Percentiles rank a stretch among this genome's conserved stretches.
phyloP scores from a whole-genome alignment of 2,113 vertebrate genomes.

The Lepus timidus region DNA sequence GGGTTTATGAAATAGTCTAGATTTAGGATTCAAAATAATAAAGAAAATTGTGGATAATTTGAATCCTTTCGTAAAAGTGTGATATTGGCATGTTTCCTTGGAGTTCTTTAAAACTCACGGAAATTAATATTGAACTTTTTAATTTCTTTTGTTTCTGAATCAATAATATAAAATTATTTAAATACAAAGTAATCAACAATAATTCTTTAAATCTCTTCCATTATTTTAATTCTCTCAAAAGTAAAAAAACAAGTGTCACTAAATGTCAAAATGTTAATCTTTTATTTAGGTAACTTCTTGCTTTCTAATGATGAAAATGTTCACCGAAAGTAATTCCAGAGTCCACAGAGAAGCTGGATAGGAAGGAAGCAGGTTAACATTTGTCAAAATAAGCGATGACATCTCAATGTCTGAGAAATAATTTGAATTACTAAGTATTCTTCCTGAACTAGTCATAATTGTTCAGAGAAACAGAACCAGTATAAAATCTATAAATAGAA shows the following conservation, averaged over 20 bases:
- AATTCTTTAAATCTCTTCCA: background rate
- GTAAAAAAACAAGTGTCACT: background rate
- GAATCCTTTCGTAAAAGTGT: background rate
- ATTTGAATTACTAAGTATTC: background rate
- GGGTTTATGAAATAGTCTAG: background rate
- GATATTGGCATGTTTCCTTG: background rate
- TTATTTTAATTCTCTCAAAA: slow-evolving; percentile 36
- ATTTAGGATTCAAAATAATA: background rate
- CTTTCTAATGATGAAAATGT: background rate
- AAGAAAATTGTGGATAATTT: background rate
- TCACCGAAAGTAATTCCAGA: background rate
- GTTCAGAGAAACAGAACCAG: background rate
- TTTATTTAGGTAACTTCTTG: slow-evolving; percentile 30
- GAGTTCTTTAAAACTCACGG: background rate
- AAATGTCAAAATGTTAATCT: background rate
- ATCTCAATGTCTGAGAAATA: background rate
- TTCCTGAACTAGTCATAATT: background rate
- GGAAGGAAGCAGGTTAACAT: background rate
- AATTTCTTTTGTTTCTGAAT: background rate
- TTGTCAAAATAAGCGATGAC: background rate
- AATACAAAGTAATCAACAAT: slow-evolving; percentile 1
- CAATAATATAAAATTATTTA: background rate
- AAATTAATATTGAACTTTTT: slow-evolving; percentile 29
- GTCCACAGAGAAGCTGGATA: background rate
- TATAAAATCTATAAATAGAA: no score